Evolutionary conservation across 2,888 invertebrate species (phyloP).

Genomic region (Cheilosia vulpina): DNA sequence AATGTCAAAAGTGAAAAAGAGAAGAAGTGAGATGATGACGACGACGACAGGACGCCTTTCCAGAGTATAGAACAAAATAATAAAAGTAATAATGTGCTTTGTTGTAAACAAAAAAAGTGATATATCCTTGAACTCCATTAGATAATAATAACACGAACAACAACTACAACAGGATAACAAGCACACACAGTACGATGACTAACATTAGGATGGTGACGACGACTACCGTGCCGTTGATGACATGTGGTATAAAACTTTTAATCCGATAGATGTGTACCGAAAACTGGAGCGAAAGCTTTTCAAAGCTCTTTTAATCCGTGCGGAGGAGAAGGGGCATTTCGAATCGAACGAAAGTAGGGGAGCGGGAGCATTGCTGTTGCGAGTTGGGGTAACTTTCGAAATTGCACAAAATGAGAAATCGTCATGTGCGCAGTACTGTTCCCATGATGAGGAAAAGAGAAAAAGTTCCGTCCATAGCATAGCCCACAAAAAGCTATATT

Average conservation of each 20-base stretch:
- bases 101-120: constrained; percentile 50
- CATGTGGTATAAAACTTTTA: constrained; percentile 64
- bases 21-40: background rate
- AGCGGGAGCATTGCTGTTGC: background rate
- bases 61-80: constrained; percentile 23
- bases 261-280: constrained; percentile 43
- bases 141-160: constrained; percentile 59
- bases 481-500: constrained; percentile 31
- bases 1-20: constrained; percentile 9
- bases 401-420: constrained; percentile 6
- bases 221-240: constrained; percentile 33
- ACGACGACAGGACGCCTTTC: constrained; percentile 8
- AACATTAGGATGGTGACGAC: constrained; percentile 27
- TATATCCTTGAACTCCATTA: constrained; percentile 67
- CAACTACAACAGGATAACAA: constrained; percentile 37
- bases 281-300: constrained; percentile 13
- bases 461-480: background rate
- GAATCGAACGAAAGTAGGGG: constrained; percentile 34
- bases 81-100: constrained; percentile 50
- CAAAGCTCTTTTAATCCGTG: constrained; percentile 25
- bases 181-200: constrained; percentile 42
- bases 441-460: background rate
- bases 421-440: constrained; percentile 52
- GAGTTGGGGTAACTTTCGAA: background rate
- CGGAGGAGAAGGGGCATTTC: background rate